Conservation (phyloP, 1,140 invertebrate genomes). For the Sinonovacula constricta region DNA sequence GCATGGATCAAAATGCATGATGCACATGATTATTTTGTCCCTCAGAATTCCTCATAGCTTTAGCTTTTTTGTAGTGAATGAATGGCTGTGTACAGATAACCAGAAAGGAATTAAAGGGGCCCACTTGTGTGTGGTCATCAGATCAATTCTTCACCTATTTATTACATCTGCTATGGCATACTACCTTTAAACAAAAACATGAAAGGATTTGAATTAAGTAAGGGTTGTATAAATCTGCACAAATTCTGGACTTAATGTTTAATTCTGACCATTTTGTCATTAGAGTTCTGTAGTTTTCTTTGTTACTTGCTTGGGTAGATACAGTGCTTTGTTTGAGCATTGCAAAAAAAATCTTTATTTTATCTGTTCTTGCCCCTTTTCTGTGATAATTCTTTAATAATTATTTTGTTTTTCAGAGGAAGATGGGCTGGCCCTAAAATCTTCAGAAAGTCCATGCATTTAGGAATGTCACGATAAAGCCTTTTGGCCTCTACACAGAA, state of each 20-base stretch:
- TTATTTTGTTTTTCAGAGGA: conserved; percentile 81
- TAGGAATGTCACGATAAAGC: conserved; percentile 67
- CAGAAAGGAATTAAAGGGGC: too few species aligned
- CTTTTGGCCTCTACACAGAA: too few species aligned
- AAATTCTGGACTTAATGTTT: background rate
- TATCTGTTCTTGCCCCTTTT: background rate
- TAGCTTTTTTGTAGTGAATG: too few species aligned
- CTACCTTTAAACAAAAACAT: too few species aligned
- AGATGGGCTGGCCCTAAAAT: conserved; percentile 91
- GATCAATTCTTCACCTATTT: too few species aligned
- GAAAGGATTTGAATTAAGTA: background rate
- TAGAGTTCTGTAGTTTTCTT: background rate
- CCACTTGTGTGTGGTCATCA: too few species aligned
- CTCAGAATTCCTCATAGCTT: too few species aligned
- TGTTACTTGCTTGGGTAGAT: too few species aligned
- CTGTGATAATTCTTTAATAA: background rate
- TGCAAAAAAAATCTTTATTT: background rate
- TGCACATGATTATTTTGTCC: too few species aligned
- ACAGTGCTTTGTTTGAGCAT: background rate
- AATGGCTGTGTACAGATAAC: too few species aligned
- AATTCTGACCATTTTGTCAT: background rate
- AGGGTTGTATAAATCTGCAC: background rate
- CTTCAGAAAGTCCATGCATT: conserved; percentile 84
- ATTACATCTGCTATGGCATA: too few species aligned
- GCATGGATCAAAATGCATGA: too few species aligned